phyloP scores from a whole-genome alignment of 2,113 vertebrate species.

The Jacana jacana region DNA sequence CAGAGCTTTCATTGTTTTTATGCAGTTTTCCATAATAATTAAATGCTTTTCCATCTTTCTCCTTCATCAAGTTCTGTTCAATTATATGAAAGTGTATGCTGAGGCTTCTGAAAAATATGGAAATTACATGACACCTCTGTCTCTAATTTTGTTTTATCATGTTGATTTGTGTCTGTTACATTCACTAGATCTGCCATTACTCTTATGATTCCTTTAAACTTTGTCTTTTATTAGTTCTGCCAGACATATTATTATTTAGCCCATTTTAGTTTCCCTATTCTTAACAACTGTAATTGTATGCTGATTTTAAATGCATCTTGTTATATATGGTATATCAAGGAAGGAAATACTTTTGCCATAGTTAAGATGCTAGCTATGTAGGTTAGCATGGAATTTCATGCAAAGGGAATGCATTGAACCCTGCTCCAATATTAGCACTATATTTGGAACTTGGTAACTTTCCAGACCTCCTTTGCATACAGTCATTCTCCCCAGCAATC shows the following conservation, averaged over 20 bases:
- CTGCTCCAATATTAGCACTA: background rate
- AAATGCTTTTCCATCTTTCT: background rate
- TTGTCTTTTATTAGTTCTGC: background rate
- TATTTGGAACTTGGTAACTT: background rate
- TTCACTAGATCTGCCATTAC: background rate
- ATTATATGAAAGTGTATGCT: background rate
- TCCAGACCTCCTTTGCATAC: background rate
- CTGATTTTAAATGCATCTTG: background rate
- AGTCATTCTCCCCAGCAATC: background rate
- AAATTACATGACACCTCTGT: background rate
- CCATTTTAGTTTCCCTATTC: background rate
- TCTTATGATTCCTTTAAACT: background rate
- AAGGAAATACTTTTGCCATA: background rate
- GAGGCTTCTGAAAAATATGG: background rate
- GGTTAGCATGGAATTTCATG: background rate
- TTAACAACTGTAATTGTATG: background rate
- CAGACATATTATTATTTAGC: constrained; percentile 2
- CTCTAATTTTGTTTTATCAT: background rate
- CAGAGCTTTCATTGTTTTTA: background rate
- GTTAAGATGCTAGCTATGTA: background rate
- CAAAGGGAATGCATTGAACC: background rate
- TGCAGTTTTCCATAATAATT: background rate
- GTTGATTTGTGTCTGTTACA: background rate
- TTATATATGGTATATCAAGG: background rate
- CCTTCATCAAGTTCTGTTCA: background rate